Evolutionary conservation across 2,113 vertebrate genomes (phyloP).

Genomic region (Erythrocebus patas): DNA sequence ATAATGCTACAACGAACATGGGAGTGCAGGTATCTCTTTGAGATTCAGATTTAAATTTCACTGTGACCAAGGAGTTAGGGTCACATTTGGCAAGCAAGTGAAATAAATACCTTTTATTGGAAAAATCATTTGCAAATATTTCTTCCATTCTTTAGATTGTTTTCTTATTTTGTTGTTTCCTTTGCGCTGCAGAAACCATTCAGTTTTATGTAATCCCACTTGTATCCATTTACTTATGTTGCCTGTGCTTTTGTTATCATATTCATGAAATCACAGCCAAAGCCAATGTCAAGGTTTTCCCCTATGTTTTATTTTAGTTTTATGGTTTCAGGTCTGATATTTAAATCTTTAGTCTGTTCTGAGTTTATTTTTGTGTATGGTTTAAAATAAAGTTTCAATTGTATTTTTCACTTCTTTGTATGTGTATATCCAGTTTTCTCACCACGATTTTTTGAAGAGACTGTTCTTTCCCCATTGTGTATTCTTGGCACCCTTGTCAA

Average conservation of each 20-base stretch:
- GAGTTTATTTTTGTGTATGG: no score
- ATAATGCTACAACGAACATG: no score
- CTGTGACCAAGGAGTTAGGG: background rate
- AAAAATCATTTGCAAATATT: background rate
- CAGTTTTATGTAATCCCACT: background rate
- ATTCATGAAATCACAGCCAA: background rate
- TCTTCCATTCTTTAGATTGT: background rate
- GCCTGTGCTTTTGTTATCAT: background rate
- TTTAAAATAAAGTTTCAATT: no score
- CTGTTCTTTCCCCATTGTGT: background rate
- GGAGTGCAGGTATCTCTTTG: no score
- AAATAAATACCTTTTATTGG: background rate
- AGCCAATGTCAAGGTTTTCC: background rate
- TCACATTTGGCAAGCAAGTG: background rate
- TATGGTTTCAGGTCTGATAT: background rate
- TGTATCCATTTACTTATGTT: background rate
- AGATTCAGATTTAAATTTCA: no score
- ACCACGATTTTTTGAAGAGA: background rate
- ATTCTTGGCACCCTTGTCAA: background rate
- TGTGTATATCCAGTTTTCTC: background rate
- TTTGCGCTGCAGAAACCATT: background rate
- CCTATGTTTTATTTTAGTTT: background rate
- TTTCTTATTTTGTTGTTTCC: background rate
- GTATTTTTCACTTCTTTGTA: no score
- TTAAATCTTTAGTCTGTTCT: background rate